phyloP scores from a whole-genome alignment of 1,140 invertebrate species.

The Patella vulgata region DNA sequence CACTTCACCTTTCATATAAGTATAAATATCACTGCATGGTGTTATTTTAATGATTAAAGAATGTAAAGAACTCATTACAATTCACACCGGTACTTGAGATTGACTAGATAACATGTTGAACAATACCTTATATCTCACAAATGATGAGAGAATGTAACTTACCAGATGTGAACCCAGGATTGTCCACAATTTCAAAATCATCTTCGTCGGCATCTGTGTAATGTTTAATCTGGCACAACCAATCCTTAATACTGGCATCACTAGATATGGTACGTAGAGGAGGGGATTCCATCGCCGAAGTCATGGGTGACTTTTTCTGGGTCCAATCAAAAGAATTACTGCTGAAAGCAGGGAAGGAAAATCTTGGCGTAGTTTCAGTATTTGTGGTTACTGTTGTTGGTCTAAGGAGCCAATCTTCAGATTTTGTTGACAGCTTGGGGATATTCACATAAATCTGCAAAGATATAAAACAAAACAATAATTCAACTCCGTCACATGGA shows the following conservation, averaged over 20 bases:
- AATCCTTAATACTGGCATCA: constrained; percentile 44
- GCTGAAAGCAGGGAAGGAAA: constrained; percentile 31
- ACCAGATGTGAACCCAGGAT: constrained; percentile 15
- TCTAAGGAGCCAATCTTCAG: constrained; percentile 42
- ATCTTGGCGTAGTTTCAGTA: constrained; percentile 8
- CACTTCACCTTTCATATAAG: too few species aligned
- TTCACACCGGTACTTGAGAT: too few species aligned
- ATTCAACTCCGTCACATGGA: not conserved
- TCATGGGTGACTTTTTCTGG: constrained; percentile 2
- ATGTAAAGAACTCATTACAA: too few species aligned
- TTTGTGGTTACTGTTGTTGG: constrained; percentile 5
- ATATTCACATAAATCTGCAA: constrained; percentile 43
- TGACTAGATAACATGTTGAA: too few species aligned
- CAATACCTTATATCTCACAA: too few species aligned
- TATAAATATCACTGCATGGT: too few species aligned
- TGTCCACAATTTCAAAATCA: constrained; percentile 54
- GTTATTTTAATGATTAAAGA: too few species aligned
- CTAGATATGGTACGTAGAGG: not conserved
- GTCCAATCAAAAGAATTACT: constrained; percentile 29
- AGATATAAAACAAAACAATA: constrained; percentile 7
- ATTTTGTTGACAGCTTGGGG: constrained; percentile 34
- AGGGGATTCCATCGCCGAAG: not conserved
- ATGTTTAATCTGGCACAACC: constrained; percentile 53
- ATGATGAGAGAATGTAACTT: too few species aligned
- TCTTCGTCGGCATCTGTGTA: constrained; percentile 52